Evolutionary conservation across 2,113 vertebrate genomes (phyloP), one percentile per base, ranked within the genome.

Genomic region (Crotophaga sulcirostris): DNA sequence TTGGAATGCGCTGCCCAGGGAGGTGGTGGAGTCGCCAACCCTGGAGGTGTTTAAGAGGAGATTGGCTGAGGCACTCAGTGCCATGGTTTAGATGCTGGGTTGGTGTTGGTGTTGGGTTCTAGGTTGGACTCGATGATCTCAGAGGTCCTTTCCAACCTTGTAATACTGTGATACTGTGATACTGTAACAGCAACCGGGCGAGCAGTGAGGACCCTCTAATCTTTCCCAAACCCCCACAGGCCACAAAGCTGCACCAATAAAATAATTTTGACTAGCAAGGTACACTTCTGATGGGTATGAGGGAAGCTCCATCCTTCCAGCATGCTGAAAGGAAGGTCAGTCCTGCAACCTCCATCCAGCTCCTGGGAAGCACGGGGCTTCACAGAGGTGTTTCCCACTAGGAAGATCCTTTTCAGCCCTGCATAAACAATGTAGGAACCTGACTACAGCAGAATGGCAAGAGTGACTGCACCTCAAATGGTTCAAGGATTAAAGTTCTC

Each of bases 251-350:
- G 34, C 62, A 60, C 16, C 67, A 64, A 21, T 23, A 85, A 68
- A 92, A 42, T 36, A 0, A 62, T 78, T 84, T 60, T 58, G n/a
- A 66, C 42, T 31, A 62, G 7, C 18, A 31, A 70, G 69, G 73
- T 38, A 47, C 15, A 16, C 25, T 56, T 11, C 19, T 72, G 18
- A 5, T 0, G 3, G 19, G 12, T 33, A 42, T 5, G 0, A 0
- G 33, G 17, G 26, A 81, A 81, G 17, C 17, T 17, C 26, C 20
- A 17, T 55, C 34, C 40, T 84, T 74, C 16, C 11, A 49, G 26
- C 11, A 40, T 1, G 2, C 9, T 6, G 73, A 87, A 52, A 1
- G 1, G 10, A 20, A 5, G 19, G 25, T 42, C 20, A 10, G 13
- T 29, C 25, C 82, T 58, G 44, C 54, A 92, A 66, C 23, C 26